These are phyloP conservation scores for Euclidia mi DNA, from an alignment of 2,888 invertebrate species.

Conservation along the genomic window DNA sequence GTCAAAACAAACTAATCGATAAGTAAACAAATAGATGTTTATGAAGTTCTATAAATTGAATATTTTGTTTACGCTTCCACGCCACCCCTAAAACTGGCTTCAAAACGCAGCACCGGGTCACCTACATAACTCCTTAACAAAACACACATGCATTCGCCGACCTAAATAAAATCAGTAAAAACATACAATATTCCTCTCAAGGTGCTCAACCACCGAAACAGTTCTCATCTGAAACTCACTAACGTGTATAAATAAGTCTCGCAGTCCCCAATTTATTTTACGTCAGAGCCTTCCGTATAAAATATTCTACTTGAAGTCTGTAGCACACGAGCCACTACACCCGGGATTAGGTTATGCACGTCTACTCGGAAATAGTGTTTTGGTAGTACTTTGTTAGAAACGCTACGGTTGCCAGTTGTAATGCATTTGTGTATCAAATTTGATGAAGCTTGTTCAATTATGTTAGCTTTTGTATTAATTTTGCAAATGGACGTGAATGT, in stretches of 20 bases:
- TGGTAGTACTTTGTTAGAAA: background rate
- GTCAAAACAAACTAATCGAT: too few species aligned
- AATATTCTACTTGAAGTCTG: slow-evolving; percentile 55
- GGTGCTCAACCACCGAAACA: slow-evolving; percentile 20
- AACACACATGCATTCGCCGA: background rate
- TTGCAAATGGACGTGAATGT: too few species aligned
- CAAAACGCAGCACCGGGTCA: background rate
- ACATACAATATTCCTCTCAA: slow-evolving; percentile 8
- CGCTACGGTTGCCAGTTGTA: too few species aligned
- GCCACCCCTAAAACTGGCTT: background rate
- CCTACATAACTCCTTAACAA: background rate
- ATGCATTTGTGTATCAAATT: too few species aligned
- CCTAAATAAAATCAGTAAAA: background rate
- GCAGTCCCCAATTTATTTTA: slow-evolving; percentile 57
- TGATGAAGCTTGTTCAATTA: too few species aligned
- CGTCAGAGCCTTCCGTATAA: slow-evolving; percentile 39
- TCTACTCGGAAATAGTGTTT: slow-evolving; percentile 6
- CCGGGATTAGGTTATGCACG: slow-evolving; percentile 46
- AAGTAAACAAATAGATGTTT: too few species aligned
- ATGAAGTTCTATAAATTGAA: too few species aligned
- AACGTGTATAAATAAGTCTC: slow-evolving; percentile 55
- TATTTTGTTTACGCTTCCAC: too few species aligned
- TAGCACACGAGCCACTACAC: slow-evolving; percentile 42
- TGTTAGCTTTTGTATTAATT: too few species aligned
- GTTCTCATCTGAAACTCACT: slow-evolving; percentile 28